Evolutionary conservation across 2,797 vertebrate genomes (phyloP).

Genomic region (Pelobates cultripes): DNA sequence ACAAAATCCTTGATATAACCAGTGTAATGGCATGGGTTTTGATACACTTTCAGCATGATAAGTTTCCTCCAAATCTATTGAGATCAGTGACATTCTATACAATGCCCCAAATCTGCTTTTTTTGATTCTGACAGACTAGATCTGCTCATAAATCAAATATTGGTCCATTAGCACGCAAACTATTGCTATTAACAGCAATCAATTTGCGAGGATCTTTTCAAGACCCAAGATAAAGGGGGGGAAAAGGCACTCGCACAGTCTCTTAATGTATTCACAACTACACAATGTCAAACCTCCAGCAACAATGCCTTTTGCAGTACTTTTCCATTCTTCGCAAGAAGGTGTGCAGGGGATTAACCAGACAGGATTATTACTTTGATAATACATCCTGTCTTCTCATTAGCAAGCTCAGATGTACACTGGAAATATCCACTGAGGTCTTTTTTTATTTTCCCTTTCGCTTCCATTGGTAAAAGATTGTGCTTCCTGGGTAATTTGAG

Average conservation of each 20-base stretch:
- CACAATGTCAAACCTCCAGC: conserved; percentile 57
- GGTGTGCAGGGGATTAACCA: conserved; percentile 68
- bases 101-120: too few relatives aligned
- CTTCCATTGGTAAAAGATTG: conserved; percentile 55
- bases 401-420: conserved; percentile 60
- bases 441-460: conserved; percentile 36
- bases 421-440: conserved; percentile 54
- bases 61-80: too few relatives aligned
- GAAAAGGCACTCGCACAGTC: neutral
- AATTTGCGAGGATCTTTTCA: too few relatives aligned
- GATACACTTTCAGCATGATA: too few relatives aligned
- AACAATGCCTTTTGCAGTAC: conserved; percentile 46
- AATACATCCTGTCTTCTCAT: conserved; percentile 63
- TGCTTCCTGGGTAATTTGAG: conserved; percentile 54
- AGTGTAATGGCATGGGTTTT: too few relatives aligned
- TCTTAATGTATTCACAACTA: conserved; percentile 56
- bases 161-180: too few relatives aligned
- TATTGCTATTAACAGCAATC: too few relatives aligned
- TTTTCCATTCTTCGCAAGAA: conserved; percentile 62
- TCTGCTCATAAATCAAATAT: too few relatives aligned
- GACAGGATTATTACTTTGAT: conserved; percentile 65
- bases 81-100: too few relatives aligned
- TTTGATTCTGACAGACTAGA: too few relatives aligned
- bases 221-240: neutral
- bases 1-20: too few relatives aligned